Evolutionary conservation across 1,140 invertebrate genomes (phyloP), one percentile per base, ranked within the genome.

Genomic region (Sitophilus oryzae): DNA sequence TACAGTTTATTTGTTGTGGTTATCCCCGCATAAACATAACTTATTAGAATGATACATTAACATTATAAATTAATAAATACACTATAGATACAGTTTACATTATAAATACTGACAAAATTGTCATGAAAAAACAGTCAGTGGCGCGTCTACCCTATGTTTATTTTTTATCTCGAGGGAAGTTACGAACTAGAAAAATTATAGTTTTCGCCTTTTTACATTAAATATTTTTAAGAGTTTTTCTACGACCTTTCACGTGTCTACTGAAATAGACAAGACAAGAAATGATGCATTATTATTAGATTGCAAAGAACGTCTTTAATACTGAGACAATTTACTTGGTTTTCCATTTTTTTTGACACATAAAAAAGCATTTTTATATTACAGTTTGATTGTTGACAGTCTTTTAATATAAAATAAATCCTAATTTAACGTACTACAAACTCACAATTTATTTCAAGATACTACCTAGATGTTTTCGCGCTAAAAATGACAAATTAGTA

Each of bases 101-200:
- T 54, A 47, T 14, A 54, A 54, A 54, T 54, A 54, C 52, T 54
- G 52, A 54, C 52, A 47, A 54, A 54, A 47, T 54, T 54, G 52
- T 54, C 52, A 54, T 54, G 52, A 54, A 54, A 54, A 48, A 41
- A 54, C 52, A 54, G 52, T 41, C 52, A 54, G 45, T 48, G 21
- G 42, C 51, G 51, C 42, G 16, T 34, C 34, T 54, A 44, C 15
- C 14, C 41, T 45, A 45, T 30, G 16, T 19, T 51, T 40, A 16
- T 37, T 37, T 22, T 51, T 45, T 19, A 19, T 20, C 5, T 30
- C 18, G 41, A 21, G 42, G 51, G 42, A 41, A 45, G 41, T 14
- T 40, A 25, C 38, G 20, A 21, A 23, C 30, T 48, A 48, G 22
- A 25, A 21, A 42, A 42, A 18, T 42, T 18, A 42, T 18, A 42